Evolutionary conservation across 2,113 vertebrate genomes (phyloP).

Genomic region (Gulo gulo): DNA sequence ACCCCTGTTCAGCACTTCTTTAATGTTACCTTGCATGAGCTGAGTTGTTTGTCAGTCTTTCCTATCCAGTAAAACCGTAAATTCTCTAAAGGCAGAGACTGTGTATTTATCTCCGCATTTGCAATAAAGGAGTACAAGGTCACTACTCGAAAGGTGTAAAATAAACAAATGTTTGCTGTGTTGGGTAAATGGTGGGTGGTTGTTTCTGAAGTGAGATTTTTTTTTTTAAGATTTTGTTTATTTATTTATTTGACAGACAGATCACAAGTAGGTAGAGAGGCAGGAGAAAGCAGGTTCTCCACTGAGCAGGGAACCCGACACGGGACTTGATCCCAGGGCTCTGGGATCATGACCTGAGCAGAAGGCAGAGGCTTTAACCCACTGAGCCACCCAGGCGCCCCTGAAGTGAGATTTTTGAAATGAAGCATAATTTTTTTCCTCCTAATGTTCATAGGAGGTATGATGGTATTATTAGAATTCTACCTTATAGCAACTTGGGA

Average conservation of each 20-base stretch:
- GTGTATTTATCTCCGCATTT: background rate
- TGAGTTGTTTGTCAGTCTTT: background rate
- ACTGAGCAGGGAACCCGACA: too few species aligned
- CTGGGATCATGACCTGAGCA: too few species aligned
- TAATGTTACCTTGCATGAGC: background rate
- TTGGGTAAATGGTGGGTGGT: background rate
- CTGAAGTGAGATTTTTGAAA: background rate
- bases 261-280: too few species aligned
- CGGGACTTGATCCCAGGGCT: too few species aligned
- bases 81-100: background rate
- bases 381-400: too few species aligned
- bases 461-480: background rate
- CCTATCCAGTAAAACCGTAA: background rate
- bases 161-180: background rate
- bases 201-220: slow-evolving; percentile 13
- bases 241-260: too few species aligned
- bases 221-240: background rate
- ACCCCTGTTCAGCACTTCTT: background rate
- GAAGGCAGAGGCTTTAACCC: too few species aligned
- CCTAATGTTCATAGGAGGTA: background rate
- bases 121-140: background rate
- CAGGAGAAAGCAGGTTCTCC: too few species aligned
- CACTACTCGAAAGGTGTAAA: background rate
- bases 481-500: background rate
- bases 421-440: background rate